These are phyloP conservation scores for Dryobota labecula DNA, from an alignment of 2,888 invertebrate species.

Conservation along the genomic window DNA sequence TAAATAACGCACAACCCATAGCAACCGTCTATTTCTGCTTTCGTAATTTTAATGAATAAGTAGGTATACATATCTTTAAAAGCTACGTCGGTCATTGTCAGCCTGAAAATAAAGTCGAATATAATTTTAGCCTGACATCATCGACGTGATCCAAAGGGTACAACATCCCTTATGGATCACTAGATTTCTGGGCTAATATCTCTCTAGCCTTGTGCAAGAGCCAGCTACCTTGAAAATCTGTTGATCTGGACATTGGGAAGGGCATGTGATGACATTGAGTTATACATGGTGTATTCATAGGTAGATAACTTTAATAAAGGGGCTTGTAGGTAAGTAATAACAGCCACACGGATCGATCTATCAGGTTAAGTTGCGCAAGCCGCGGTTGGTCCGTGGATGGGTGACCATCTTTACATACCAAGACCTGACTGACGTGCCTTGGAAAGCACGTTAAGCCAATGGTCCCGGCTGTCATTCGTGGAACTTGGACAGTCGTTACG, in stretches of 20 bases:
- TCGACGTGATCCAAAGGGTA: conserved; percentile 29
- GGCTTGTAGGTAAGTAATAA: no score
- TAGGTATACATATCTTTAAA: not conserved
- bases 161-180: conserved; percentile 40
- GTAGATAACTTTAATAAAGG: no score
- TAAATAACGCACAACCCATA: not conserved
- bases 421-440: no score
- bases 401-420: no score
- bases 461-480: no score
- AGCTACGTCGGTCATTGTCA: conserved; percentile 21
- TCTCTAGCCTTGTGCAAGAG: conserved; percentile 15
- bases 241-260: not conserved
- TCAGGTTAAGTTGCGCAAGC: no score
- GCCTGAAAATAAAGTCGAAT: conserved; percentile 19
- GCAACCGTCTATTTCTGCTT: conserved; percentile 2
- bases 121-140: conserved; percentile 35
- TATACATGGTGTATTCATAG: no score
- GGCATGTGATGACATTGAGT: not conserved
- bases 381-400: no score
- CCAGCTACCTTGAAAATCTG: conserved; percentile 13
- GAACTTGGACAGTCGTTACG: no score
- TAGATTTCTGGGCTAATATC: conserved; percentile 32
- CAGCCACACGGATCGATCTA: no score
- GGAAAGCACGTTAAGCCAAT: no score
- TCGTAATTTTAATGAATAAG: conserved; percentile 1